phyloP scores from a whole-genome alignment of 2,113 vertebrate species.

The Corythaixoides concolor region DNA sequence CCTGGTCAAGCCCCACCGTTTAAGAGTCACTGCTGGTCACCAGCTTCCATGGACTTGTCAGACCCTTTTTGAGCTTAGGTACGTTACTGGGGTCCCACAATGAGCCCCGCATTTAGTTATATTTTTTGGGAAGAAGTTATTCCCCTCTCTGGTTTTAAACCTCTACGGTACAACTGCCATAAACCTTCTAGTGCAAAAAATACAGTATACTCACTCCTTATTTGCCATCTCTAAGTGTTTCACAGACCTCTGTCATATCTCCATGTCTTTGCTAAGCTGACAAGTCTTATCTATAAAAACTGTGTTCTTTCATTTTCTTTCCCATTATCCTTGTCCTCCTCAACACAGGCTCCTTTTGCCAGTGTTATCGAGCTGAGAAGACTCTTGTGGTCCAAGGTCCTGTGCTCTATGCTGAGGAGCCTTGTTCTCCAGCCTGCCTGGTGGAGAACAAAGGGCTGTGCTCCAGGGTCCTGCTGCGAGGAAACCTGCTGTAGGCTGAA shows the following conservation, averaged over 20 bases:
- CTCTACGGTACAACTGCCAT: background rate
- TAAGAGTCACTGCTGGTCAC: background rate
- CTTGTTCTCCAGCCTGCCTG: background rate
- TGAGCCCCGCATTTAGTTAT: background rate
- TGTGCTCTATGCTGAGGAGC: background rate
- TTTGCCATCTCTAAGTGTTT: background rate
- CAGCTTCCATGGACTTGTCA: background rate
- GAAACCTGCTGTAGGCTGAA: background rate
- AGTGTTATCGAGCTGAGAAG: background rate
- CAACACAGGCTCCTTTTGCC: background rate
- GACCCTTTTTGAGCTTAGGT: background rate
- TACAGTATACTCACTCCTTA: background rate
- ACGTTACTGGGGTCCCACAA: background rate
- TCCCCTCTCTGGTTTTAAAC: background rate
- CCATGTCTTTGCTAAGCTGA: background rate
- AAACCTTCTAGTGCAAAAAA: background rate
- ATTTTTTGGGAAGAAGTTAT: background rate
- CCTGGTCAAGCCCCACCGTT: background rate
- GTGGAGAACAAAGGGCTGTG: background rate
- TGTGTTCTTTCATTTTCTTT: background rate
- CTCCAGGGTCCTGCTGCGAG: background rate
- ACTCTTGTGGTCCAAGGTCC: background rate
- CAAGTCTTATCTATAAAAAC: background rate
- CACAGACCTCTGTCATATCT: background rate
- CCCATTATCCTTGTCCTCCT: background rate